Evolutionary conservation across 2,113 vertebrate species (phyloP).

Genomic region (Cebus imitator): DNA sequence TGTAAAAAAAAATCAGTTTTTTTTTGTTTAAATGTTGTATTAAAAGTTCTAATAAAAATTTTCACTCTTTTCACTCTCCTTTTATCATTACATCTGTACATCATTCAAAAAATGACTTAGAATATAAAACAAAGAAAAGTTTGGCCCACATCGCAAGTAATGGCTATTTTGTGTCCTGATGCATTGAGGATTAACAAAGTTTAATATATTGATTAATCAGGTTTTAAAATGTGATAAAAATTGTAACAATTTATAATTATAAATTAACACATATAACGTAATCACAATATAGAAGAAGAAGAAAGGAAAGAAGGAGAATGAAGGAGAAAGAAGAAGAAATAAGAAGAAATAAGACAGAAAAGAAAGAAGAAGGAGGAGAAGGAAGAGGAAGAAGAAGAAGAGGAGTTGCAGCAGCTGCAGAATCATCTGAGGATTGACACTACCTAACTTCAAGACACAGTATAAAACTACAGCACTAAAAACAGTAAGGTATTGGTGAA

Average conservation of each 20-base stretch:
- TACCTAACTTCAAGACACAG: neutral
- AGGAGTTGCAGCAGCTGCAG: too few species aligned
- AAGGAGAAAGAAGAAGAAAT: too few species aligned
- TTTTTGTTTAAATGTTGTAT: neutral
- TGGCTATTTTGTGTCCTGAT: neutral
- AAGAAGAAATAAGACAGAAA: too few species aligned
- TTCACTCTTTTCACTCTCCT: neutral
- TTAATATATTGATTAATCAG: neutral
- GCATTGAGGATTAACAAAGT: neutral
- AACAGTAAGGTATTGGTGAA: neutral
- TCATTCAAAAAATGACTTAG: neutral
- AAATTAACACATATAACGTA: neutral
- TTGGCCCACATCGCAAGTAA: neutral
- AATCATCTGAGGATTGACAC: neutral
- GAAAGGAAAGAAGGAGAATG: neutral
- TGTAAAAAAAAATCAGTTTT: neutral
- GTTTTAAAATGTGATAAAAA: neutral
- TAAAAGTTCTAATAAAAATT: neutral
- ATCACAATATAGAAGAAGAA: neutral
- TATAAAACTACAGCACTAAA: neutral
- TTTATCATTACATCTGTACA: neutral
- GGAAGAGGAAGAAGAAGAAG: too few species aligned
- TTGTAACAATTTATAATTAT: neutral
- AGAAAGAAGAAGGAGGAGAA: too few species aligned
- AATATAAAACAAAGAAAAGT: neutral